phyloP scores from a whole-genome alignment of 2,113 vertebrate genomes.

The Muscicapa adusta region DNA sequence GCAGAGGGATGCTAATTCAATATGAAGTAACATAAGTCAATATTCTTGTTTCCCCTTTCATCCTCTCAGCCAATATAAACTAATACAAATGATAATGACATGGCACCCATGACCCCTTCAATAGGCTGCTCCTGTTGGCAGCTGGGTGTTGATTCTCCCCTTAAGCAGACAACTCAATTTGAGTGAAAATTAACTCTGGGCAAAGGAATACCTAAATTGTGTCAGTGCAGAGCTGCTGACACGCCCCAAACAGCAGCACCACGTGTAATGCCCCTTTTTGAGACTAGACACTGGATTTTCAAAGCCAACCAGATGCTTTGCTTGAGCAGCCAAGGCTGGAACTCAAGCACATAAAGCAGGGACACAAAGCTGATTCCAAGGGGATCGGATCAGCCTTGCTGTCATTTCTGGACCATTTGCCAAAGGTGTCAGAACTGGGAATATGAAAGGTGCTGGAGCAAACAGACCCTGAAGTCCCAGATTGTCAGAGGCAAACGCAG shows the following conservation, averaged over 20 bases:
- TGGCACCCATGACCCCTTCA: background rate
- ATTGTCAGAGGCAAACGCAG: rapidly evolving
- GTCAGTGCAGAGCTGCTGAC: background rate
- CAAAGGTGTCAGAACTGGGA: background rate
- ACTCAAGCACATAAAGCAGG: background rate
- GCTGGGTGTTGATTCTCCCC: conserved; percentile 44
- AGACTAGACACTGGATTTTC: background rate
- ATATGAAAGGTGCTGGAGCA: rapidly evolving
- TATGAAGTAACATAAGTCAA: conserved; percentile 38
- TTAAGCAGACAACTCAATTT: conserved; percentile 34
- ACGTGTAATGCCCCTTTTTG: rapidly evolving
- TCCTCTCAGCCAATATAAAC: conserved; percentile 50
- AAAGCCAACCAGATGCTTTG: rapidly evolving
- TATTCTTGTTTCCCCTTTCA: conserved; percentile 58
- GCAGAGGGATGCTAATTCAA: conserved; percentile 26
- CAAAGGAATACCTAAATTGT: background rate
- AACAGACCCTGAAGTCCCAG: background rate
- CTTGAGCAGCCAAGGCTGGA: background rate
- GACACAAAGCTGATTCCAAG: background rate
- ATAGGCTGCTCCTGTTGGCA: background rate
- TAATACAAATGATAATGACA: conserved; percentile 22
- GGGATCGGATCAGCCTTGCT: background rate
- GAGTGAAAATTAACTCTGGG: conserved; percentile 37
- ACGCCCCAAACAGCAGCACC: background rate
- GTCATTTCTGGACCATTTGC: background rate